Conservation (phyloP, 2,113 vertebrate species). For the Mesocricetus auratus region DNA sequence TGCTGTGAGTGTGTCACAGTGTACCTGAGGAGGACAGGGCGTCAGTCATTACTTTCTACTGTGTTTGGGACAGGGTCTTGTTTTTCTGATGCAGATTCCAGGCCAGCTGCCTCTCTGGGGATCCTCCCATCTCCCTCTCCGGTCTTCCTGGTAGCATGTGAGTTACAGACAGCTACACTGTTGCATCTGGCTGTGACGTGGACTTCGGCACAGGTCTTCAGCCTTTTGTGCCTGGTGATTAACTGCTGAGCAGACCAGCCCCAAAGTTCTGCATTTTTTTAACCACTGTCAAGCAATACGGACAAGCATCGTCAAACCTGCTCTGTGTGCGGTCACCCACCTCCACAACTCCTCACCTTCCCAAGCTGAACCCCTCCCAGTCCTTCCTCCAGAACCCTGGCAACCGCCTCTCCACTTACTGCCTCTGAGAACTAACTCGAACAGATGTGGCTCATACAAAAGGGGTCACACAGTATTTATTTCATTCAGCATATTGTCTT, state of each 20-base stretch:
- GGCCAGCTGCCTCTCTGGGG: neutral
- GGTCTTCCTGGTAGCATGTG: neutral
- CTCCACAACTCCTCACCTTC: neutral
- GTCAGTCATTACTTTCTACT: neutral
- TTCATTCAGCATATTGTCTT: neutral
- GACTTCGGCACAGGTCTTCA: neutral
- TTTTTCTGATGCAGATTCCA: neutral
- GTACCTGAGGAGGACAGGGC: too few species aligned
- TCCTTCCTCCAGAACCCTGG: neutral
- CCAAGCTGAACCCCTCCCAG: neutral
- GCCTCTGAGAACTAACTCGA: neutral
- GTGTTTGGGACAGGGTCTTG: neutral
- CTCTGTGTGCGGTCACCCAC: too few species aligned
- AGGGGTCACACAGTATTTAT: too few species aligned
- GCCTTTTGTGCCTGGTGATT: neutral
- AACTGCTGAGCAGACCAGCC: neutral
- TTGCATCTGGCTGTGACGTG: neutral
- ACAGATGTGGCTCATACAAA: neutral
- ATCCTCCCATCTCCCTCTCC: neutral
- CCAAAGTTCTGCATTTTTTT: neutral
- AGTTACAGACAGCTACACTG: neutral
- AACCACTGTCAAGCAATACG: neutral
- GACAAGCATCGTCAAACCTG: too few species aligned
- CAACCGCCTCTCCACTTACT: too few species aligned
- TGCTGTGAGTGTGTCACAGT: neutral